Base-by-base conservation (phyloP, 2,888 invertebrate genomes). In the Luperina testacea region DNA sequence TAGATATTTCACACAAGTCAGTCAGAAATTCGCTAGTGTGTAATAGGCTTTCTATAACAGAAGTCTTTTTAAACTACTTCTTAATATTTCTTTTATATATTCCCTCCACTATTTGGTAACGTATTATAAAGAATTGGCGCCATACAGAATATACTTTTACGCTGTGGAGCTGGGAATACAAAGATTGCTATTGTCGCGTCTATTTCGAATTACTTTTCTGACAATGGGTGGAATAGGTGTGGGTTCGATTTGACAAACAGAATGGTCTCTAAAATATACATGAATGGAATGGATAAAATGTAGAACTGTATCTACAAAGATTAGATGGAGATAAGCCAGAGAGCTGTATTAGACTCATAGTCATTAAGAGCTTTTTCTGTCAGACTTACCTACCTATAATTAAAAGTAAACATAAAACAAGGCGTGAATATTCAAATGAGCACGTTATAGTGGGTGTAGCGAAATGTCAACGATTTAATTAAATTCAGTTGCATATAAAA, bases 401-500 rank as follows among this genome's bases (percentile, higher is more conserved):
- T 72, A 61, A 86, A 83, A 42, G 20, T 27, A 63, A 82, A 83
- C 59, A 64, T 63, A 61, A 82, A 68, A 76, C 72, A 48, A 48
- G 77, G 63, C 71, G 38, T 84, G 72, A 87, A 78, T 72, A 84
- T 80, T 80, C 59, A 73, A 76, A 80, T 77, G 59, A 83, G 51
- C 38, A n/a, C 68, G 42, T 57, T 63, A 75, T 81, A 84, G 80
- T 78, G 32, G 32, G 2, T 69, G 73, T 65, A 63, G 74, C 53
- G 32, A 75, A 74, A 81, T 81, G 77, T 63, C 70, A 87, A 87
- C 65, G 77, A 77, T 75, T 85, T 75, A 79, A 84, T 84, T 79
- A 84, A 87, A 84, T 79, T 75, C 51, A 75, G 87, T 84, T 79
- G 74, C 80, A 84, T 84, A 75, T 86, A 84, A 84, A 84, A 87